Conservation (phyloP, 2,797 vertebrate species). For the Typhlichthys subterraneus region DNA sequence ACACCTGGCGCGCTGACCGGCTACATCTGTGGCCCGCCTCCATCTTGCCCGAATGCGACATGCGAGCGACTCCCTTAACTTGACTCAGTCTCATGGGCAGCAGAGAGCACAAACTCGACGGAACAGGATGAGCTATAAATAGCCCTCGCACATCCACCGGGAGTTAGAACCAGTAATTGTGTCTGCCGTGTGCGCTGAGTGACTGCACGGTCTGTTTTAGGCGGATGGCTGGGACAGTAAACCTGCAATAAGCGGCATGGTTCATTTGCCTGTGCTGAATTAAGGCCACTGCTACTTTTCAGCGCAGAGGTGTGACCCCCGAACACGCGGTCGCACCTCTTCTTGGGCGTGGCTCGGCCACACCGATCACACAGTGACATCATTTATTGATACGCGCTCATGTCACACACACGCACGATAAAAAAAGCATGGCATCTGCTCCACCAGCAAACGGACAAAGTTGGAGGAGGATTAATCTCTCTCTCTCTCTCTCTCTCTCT, state of each 20-base stretch:
- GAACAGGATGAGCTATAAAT: constrained; percentile 84
- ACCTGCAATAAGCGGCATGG: not conserved
- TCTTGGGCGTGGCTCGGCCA: not conserved
- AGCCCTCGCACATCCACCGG: constrained; percentile 72
- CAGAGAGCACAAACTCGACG: constrained; percentile 79
- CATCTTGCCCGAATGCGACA: constrained; percentile 26
- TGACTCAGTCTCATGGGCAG: constrained; percentile 58
- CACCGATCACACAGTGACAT: constrained; percentile 18
- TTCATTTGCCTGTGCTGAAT: constrained; percentile 5
- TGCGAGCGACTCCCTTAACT: constrained; percentile 30
- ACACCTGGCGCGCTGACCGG: not conserved
- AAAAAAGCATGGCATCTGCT: not conserved
- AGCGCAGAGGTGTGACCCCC: too few relatives aligned
- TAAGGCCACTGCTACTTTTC: too few relatives aligned
- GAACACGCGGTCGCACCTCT: constrained; percentile 17
- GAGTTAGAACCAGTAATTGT: constrained; percentile 51
- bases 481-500: not conserved
- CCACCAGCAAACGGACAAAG: not conserved
- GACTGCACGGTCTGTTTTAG: constrained; percentile 6
- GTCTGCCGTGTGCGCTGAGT: constrained; percentile 16
- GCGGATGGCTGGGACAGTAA: not conserved
- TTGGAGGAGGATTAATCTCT: not conserved
- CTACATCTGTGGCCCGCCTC: not conserved
- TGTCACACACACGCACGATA: not conserved
- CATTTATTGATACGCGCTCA: not conserved